Base-by-base conservation (phyloP, 2,113 vertebrate species). In the Taxidea taxus region DNA sequence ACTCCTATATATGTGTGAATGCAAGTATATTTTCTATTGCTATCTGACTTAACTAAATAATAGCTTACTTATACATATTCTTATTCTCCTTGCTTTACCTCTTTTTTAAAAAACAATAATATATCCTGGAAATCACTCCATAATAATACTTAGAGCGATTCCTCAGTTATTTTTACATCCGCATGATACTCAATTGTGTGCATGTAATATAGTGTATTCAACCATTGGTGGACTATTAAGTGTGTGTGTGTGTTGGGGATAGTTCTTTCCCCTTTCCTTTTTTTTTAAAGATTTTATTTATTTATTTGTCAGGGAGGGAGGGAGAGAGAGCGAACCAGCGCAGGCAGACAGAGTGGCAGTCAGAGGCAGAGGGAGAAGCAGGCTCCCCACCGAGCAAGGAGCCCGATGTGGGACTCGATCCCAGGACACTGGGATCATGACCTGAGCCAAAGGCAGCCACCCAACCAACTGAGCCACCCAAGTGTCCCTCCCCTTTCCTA, bases 51-150 rank as follows among this genome's bases (percentile, higher is more conserved):
- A 95, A 10, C n/a, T 75, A 58, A 77, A 66, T 1, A 78, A 15
- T 20, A 60, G 12, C 37, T 64, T 91, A 66, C 15, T 37, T 44
- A 31, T 37, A 64, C 4, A 47, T 29, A 72, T 18, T 31, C 44
- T 87, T 96, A 15, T n/a, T 27, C 7, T 84, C 31, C 23, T 93
- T 77, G 14, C 20, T 54, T 62, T 54, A 29, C 44, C 44, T 87
- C n/a, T 82, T 70, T 56, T 77, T 72, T 47, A 21, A 4, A 0
- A 31, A 34, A 68, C 31, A 58, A 68, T 27, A 62, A 1, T 75
- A 27, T 93, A 60, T 87, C 66, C 49, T 87, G 13, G 27, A 82
- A 91, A 51, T 97, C 70, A 82, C 66, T 91, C 14, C 54, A 13
- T 58, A 86, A 13, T 91, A 68, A 18, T 85, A 86, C 87, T 77